Evolutionary conservation across 2,113 vertebrate genomes (phyloP).

Genomic region (Oryctolagus cuniculus): mOryCun1.1 NC_091440.1:101042001-101042500

Average conservation of each 20-base stretch:
- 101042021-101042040: background rate
- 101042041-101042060: background rate
- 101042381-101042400: slow-evolving; percentile 18
- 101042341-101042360: background rate
- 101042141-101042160: background rate
- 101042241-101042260: slow-evolving; percentile 91
- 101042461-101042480: too few species aligned
- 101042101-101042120: background rate
- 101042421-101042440: too few species aligned
- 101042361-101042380: background rate
- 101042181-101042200: slow-evolving; percentile 91
- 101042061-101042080: slow-evolving; percentile 1
- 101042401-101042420: too few species aligned
- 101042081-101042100: slow-evolving; percentile 12
- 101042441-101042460: too few species aligned
- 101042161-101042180: background rate
- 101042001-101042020: background rate
- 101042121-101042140: background rate
- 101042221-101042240: slow-evolving; percentile 95
- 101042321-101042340: background rate
- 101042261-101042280: slow-evolving; percentile 92
- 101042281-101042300: slow-evolving; percentile 21
- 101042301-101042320: slow-evolving; percentile 24
- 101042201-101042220: slow-evolving; percentile 87
- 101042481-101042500: too few species aligned